Base-by-base conservation (phyloP, 2,113 vertebrate species). In the Aviceda subcristata region DNA sequence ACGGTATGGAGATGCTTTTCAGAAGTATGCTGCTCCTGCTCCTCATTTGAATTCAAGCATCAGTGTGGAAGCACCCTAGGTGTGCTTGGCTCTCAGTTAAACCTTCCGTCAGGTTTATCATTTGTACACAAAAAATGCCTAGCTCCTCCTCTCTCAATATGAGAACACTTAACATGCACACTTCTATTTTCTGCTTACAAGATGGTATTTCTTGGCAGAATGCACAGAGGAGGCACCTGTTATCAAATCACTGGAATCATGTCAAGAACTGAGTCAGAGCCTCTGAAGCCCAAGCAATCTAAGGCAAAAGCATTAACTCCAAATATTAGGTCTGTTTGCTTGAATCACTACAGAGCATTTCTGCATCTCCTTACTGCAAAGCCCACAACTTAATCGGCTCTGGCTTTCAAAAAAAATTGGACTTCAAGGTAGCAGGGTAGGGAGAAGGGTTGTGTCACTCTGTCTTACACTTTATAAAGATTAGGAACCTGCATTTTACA, bases 131-230 rank as follows among this genome's bases (percentile, higher is more conserved):
- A 39, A 55, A 75, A 79, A 20, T 19, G 1, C 22, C 22, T 32
- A 71, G 32, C n/a, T 71, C 51, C n/a, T 78, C 32, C 32, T 60
- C 43, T 45, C 22, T 83, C 27, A n/a, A 6, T 30, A 67, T 1
- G 1, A 82, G 59, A 57, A 10, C 45, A 41, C 84, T 93, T 90
- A 55, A 69, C 8, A 53, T 22, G 38, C 30, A 63, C 41, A 41
- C 43, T 66, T 91, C 57, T 73, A 48, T 91, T 92, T 95, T 94
- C 78, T 75, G 66, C 78, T 90, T 86, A 73, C 5, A 9, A 72
- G 71, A 39, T 38, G 19, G 50, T 46, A 80, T 96, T 83, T 93
- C 86, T 96, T 96, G 94, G 79, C 51, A 96, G 75, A 93, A 81
- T 3, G 41, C 32, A 87, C 55, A 66, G 67, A 80, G 34, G 34